phyloP scores from a whole-genome alignment of 2,888 invertebrate species.

The Schizaphis graminum region DNA sequence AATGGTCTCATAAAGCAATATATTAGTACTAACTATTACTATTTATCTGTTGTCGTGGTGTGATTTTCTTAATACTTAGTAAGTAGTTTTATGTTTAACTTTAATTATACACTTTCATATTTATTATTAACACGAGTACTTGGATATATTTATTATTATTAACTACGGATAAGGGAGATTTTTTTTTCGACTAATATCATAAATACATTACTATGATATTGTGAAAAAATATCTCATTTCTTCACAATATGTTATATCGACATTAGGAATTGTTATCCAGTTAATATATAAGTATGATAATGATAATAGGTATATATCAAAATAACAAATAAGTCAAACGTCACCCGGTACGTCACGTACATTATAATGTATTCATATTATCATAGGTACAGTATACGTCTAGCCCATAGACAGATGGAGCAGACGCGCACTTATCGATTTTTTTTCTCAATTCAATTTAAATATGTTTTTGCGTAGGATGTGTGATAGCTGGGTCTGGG shows the following conservation, averaged over 20 bases:
- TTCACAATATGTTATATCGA: too few species aligned
- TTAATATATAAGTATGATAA: too few species aligned
- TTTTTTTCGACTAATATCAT: background rate
- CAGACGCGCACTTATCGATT: background rate
- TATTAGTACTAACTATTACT: background rate
- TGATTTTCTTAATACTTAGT: too few species aligned
- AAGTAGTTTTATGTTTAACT: too few species aligned
- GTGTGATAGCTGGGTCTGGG: background rate
- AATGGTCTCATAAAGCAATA: background rate
- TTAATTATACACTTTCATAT: too few species aligned
- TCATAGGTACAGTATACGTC: background rate
- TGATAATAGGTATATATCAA: too few species aligned
- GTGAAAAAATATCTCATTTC: background rate
- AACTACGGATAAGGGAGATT: background rate
- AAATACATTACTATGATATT: background rate
- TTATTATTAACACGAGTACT: too few species aligned
- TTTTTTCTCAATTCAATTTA: background rate
- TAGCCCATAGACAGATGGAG: background rate
- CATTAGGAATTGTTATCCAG: too few species aligned
- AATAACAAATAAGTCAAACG: background rate
- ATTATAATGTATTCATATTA: background rate
- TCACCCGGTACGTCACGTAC: background rate
- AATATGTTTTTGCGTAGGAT: background rate
- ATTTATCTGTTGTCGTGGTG: background rate
- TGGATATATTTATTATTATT: background rate